These are phyloP conservation scores for Rousettus leschenaultii DNA, from an alignment of 2,113 vertebrate genomes.

Conservation along the genomic window DNA sequence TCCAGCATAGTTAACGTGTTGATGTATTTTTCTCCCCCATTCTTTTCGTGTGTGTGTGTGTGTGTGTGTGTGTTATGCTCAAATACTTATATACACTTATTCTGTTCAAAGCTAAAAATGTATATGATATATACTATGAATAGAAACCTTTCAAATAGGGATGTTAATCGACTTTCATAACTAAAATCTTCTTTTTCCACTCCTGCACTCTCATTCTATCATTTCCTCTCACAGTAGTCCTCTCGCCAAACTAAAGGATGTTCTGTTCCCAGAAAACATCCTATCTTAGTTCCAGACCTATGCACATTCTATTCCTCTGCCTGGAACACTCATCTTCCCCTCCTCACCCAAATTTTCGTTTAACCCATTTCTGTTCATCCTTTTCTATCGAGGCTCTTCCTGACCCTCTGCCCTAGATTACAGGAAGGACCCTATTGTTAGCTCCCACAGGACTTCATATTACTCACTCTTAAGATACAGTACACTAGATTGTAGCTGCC, in stretches of 20 bases:
- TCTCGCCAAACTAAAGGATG: background rate
- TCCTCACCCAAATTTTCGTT: background rate
- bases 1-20: background rate
- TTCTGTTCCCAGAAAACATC: background rate
- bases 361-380: background rate
- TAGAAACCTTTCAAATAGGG: background rate
- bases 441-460: background rate
- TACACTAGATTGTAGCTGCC: background rate
- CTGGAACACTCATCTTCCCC: background rate
- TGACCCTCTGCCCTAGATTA: background rate
- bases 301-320: background rate
- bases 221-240: background rate
- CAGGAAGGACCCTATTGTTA: background rate
- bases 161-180: background rate
- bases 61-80: background rate
- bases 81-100: background rate
- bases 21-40: conserved; percentile 18
- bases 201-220: background rate
- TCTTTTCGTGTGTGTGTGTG: background rate
- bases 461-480: background rate
- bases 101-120: background rate
- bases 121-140: background rate
- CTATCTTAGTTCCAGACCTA: background rate
- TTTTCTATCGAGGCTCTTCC: background rate
- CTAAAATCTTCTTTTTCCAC: background rate